Evolutionary conservation across 2,888 invertebrate genomes (phyloP).

Genomic region (Syrista parreyssii): DNA sequence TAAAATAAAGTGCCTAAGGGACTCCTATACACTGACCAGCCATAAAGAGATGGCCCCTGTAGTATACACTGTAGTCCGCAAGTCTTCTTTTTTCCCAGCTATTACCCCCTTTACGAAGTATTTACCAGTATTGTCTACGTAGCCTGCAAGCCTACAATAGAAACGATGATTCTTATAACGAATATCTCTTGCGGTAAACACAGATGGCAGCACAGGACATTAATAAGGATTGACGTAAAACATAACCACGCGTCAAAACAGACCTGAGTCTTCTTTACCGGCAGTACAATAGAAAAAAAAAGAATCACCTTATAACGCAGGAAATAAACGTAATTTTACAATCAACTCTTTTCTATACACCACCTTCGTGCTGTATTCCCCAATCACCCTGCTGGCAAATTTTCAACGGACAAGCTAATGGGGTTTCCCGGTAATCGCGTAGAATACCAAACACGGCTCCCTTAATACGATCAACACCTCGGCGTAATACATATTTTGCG

Average conservation of each 20-base stretch:
- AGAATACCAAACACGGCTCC: not conserved
- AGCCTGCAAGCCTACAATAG: not conserved
- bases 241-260: not conserved
- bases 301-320: not conserved
- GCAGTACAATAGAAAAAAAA: not conserved
- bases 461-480: not conserved
- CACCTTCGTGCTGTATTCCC: not conserved
- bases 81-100: no score
- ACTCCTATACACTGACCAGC: not conserved
- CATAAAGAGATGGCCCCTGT: not conserved
- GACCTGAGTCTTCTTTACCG: not conserved
- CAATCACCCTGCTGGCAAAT: not conserved
- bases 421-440: not conserved
- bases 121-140: no score
- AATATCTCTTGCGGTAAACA: not conserved
- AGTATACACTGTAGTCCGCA: not conserved
- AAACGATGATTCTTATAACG: not conserved
- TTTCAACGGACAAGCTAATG: not conserved
- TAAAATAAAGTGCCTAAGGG: not conserved
- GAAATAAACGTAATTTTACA: not conserved
- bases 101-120: no score
- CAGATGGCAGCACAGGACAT: not conserved
- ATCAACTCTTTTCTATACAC: not conserved
- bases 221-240: not conserved
- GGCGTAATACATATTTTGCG: not conserved